Conservation (phyloP, 23 tunicate species). For the Ascidia mentula region DNA sequence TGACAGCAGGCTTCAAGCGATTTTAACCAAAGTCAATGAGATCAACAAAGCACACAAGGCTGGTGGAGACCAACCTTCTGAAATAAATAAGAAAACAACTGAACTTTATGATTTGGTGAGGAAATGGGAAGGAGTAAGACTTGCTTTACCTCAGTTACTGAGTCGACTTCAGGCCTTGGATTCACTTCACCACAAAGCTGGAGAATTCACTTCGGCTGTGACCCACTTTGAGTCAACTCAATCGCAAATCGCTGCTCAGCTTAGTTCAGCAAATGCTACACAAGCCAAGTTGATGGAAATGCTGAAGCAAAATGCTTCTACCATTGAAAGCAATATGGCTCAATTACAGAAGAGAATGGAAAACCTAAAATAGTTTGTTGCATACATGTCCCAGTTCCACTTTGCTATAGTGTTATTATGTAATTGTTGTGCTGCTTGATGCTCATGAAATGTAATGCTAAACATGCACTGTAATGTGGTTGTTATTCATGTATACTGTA, state of each 20-base stretch:
- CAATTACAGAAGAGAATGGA: constrained; percentile 62
- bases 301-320: constrained; percentile 46
- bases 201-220: constrained; percentile 51
- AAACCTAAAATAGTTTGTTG: constrained; percentile 6
- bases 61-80: constrained; percentile 42
- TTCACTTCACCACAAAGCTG: constrained; percentile 54
- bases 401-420: not conserved
- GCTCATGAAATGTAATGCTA: too few species aligned
- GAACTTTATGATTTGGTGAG: constrained; percentile 62
- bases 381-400: not conserved
- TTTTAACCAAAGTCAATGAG: constrained; percentile 80
- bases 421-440: not conserved
- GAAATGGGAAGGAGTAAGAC: constrained; percentile 73
- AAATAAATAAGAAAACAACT: constrained; percentile 44
- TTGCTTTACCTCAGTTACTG: constrained; percentile 46
- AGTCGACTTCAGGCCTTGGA: constrained; percentile 56
- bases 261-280: constrained; percentile 25
- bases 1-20: constrained; percentile 81
- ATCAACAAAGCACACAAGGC: constrained; percentile 70
- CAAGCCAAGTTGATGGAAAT: constrained; percentile 46
- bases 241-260: constrained; percentile 53
- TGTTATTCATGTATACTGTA: too few species aligned
- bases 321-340: constrained; percentile 54
- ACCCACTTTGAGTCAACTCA: constrained; percentile 62
- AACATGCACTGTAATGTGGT: too few species aligned